A percentile compares a stretch with the other conserved stretches of the same genome.
These are phyloP conservation scores for Helostoma temminkii DNA, from an alignment of 2,797 vertebrate species.

Conservation along the genomic window DNA sequence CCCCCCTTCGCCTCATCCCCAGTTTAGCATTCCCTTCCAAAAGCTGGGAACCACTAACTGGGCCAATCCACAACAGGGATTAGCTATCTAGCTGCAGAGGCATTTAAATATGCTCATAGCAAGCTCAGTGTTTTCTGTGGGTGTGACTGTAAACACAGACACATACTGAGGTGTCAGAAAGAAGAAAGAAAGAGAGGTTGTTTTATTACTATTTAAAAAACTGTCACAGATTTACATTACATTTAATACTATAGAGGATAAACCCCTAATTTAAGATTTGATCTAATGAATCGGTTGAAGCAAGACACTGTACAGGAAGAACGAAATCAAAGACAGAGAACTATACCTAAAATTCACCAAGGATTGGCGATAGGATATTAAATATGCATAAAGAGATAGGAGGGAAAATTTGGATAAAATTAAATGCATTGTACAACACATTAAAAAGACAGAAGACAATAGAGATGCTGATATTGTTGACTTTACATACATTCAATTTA, in stretches of 20 bases:
- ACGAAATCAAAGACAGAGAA: neutral
- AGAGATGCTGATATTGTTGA: slow-evolving; percentile 6
- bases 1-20: slow-evolving; percentile 61
- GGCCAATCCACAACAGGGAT: slow-evolving; percentile 83
- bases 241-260: slow-evolving; percentile 16
- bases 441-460: neutral
- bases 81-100: slow-evolving; percentile 73
- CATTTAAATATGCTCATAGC: slow-evolving; percentile 71
- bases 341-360: neutral
- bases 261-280: slow-evolving; percentile 25
- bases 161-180: slow-evolving; percentile 46
- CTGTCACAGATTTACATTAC: no score
- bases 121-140: slow-evolving; percentile 62
- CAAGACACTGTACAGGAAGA: neutral
- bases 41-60: slow-evolving; percentile 77
- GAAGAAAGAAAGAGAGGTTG: slow-evolving; percentile 12
- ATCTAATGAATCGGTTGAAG: slow-evolving; percentile 5
- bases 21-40: slow-evolving; percentile 68
- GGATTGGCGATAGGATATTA: no score
- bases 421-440: neutral
- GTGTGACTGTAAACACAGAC: slow-evolving; percentile 77
- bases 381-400: neutral
- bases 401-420: neutral
- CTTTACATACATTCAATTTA: slow-evolving; percentile 7
- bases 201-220: no score